Evolutionary conservation across 53 echinoderm and acorn worm genomes (phyloP).

Genomic region (Echinarachnius parma): DNA sequence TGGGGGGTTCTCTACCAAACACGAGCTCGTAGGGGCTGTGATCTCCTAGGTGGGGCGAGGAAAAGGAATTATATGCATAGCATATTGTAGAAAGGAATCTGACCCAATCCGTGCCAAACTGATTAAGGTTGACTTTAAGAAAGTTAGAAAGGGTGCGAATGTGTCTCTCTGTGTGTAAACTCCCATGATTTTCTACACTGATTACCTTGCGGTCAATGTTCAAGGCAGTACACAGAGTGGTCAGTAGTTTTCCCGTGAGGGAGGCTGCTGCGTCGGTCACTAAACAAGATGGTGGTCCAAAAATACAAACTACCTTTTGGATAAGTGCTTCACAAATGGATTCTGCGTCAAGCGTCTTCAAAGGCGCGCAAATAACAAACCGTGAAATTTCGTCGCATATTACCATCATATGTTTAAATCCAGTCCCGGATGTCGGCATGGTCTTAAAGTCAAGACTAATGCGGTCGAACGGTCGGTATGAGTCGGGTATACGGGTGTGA

Average conservation of each 20-base stretch:
- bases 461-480: slow-evolving; percentile 54
- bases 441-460: slow-evolving; percentile 61
- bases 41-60: too few relatives aligned
- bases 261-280: slow-evolving; percentile 44
- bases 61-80: slow-evolving; percentile 54
- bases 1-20: too few relatives aligned
- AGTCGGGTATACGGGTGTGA: slow-evolving; percentile 51
- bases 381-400: slow-evolving; percentile 54
- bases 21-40: too few relatives aligned
- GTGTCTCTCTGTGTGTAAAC: slow-evolving; percentile 50
- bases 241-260: slow-evolving; percentile 46
- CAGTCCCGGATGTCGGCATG: slow-evolving; percentile 44
- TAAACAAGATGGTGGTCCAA: slow-evolving; percentile 41
- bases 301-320: slow-evolving; percentile 40
- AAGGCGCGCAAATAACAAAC: slow-evolving; percentile 52
- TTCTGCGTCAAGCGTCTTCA: slow-evolving; percentile 51
- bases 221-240: slow-evolving; percentile 21
- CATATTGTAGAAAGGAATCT: slow-evolving; percentile 36
- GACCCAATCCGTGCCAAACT: slow-evolving; percentile 59
- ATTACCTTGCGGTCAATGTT: slow-evolving; percentile 52
- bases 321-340: slow-evolving; percentile 53
- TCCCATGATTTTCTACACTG: slow-evolving; percentile 60
- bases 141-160: slow-evolving; percentile 55
- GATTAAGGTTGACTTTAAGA: slow-evolving; percentile 45
- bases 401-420: slow-evolving; percentile 57